Percentiles rank a stretch among this genome's conserved stretches.
phyloP scores from a whole-genome alignment of 2,888 invertebrate genomes.

The Lamellibrachia columna region DNA sequence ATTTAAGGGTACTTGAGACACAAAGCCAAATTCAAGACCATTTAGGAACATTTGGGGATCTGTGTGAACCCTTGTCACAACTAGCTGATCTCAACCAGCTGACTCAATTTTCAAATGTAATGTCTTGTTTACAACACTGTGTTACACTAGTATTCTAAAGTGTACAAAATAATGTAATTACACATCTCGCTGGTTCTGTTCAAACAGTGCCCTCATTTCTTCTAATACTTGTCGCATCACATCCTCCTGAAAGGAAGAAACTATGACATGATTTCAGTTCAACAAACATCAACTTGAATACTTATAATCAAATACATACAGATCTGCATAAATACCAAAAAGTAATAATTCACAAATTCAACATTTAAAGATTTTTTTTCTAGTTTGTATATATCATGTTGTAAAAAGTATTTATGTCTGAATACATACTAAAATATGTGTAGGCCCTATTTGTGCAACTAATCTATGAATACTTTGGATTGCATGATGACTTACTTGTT shows the following conservation, averaged over 20 bases:
- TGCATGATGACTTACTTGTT: no score
- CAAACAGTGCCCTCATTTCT: constrained; percentile 85
- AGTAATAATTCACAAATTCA: no score
- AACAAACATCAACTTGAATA: background rate
- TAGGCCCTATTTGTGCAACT: no score
- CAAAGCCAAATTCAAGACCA: no score
- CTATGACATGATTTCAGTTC: background rate
- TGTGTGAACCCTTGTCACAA: no score
- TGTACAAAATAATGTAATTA: constrained; percentile 69
- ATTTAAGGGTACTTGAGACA: no score
- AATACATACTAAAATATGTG: no score
- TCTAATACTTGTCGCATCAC: constrained; percentile 83
- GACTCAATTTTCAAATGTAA: background rate
- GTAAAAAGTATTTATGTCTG: background rate
- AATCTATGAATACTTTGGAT: no score
- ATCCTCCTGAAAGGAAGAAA: constrained; percentile 76
- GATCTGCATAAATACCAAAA: constrained; percentile 33
- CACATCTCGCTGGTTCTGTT: constrained; percentile 87
- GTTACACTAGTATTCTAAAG: background rate
- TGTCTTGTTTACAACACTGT: background rate
- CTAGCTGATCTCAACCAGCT: no score
- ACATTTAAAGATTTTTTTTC: no score
- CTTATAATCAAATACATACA: background rate
- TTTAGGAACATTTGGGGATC: no score
- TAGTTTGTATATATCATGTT: no score